These are phyloP conservation scores for Epistrophella euchroma DNA, from an alignment of 2,888 invertebrate genomes.

Conservation along the genomic window DNA sequence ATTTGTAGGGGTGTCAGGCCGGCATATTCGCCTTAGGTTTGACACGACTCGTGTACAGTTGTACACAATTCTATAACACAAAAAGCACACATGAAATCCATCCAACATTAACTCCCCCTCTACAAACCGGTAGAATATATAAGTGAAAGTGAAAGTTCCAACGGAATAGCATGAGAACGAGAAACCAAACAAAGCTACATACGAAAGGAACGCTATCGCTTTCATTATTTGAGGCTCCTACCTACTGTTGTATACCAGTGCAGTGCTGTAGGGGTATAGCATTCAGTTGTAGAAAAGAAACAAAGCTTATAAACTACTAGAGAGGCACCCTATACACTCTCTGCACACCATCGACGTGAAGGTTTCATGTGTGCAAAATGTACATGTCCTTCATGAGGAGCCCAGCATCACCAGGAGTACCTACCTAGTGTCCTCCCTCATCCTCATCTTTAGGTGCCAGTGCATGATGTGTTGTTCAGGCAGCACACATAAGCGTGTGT, in stretches of 20 bases:
- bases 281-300: slow-evolving; percentile 71
- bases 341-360: slow-evolving; percentile 17
- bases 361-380: slow-evolving; percentile 68
- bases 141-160: slow-evolving; percentile 70
- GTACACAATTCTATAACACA: slow-evolving; percentile 33
- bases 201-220: slow-evolving; percentile 61
- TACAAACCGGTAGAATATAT: slow-evolving; percentile 24
- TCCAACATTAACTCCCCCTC: slow-evolving; percentile 10
- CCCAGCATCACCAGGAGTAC: slow-evolving; percentile 67
- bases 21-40: slow-evolving; percentile 65
- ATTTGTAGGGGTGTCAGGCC: slow-evolving; percentile 59
- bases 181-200: slow-evolving; percentile 68
- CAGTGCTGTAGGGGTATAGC: slow-evolving; percentile 23
- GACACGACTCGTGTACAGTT: slow-evolving; percentile 50
- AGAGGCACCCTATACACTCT: slow-evolving; percentile 28
- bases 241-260: slow-evolving; percentile 31
- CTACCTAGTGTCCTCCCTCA: slow-evolving; percentile 55
- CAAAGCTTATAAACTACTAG: slow-evolving; percentile 69
- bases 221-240: slow-evolving; percentile 51
- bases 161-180: slow-evolving; percentile 52
- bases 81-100: slow-evolving; percentile 31
- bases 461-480: slow-evolving; percentile 24
- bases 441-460: slow-evolving; percentile 49
- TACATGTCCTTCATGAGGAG: slow-evolving; percentile 70
- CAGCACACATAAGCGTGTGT: slow-evolving; percentile 9